Evolutionary conservation across 2,888 invertebrate species (phyloP).

Genomic region (Ischnus inquisitorius): DNA sequence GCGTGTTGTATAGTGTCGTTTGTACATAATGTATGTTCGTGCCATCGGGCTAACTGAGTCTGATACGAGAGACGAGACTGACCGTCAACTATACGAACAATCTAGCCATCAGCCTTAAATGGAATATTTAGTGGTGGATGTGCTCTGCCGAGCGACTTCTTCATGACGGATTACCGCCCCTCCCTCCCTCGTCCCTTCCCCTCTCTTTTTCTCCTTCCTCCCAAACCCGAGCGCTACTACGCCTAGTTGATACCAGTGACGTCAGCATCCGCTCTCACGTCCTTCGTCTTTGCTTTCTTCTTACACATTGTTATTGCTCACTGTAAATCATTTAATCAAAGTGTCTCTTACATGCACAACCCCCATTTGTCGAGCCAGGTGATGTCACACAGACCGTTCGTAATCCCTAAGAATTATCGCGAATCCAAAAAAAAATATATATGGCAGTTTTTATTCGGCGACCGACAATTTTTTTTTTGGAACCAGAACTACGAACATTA

Average conservation of each 20-base stretch:
- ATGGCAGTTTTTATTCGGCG: not conserved
- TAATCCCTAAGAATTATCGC: not conserved
- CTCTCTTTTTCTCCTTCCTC: slow-evolving; percentile 36
- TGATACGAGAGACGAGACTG: slow-evolving; percentile 76
- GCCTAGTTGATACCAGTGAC: slow-evolving; percentile 52
- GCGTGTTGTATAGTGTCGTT: slow-evolving; percentile 16
- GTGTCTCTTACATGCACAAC: not conserved
- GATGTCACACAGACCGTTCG: not conserved
- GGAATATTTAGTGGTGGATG: slow-evolving; percentile 77
- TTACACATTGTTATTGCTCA: slow-evolving; percentile 1
- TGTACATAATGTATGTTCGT: slow-evolving; percentile 49
- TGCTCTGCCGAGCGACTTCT: slow-evolving; percentile 58
- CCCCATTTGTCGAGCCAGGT: not conserved
- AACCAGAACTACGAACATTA: not conserved
- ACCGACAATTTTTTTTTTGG: not conserved
- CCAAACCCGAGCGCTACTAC: slow-evolving; percentile 3
- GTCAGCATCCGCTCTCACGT: slow-evolving; percentile 67
- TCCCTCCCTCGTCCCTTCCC: slow-evolving; percentile 9
- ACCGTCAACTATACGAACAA: slow-evolving; percentile 76
- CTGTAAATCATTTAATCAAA: slow-evolving; percentile 9
- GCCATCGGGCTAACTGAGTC: slow-evolving; percentile 70
- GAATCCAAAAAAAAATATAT: not conserved
- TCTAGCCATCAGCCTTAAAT: slow-evolving; percentile 80
- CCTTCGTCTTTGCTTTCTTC: slow-evolving; percentile 58
- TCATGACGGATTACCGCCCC: slow-evolving; percentile 64